Evolutionary conservation across 2,888 invertebrate species (phyloP).

Genomic region (Cantharis rustica): DNA sequence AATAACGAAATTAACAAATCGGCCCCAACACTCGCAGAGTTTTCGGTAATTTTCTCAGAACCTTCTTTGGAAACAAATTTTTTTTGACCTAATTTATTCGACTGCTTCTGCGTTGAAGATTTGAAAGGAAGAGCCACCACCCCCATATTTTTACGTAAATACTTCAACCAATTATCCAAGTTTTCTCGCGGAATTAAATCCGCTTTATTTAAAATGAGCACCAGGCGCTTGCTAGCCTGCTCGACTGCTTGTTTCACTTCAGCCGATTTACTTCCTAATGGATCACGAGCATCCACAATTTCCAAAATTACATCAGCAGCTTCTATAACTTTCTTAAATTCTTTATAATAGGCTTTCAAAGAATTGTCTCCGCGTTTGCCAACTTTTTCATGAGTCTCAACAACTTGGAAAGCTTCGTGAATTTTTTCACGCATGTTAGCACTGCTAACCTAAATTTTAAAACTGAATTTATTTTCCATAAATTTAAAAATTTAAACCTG

Average conservation of each 20-base stretch:
- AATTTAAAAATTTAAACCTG: conserved; percentile 39
- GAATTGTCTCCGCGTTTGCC: conserved; percentile 71
- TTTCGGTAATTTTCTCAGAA: conserved; percentile 69
- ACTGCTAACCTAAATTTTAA: conserved; percentile 60
- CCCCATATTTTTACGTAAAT: conserved; percentile 81
- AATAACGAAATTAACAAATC: conserved; percentile 89
- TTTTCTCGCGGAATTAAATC: conserved; percentile 92
- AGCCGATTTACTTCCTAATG: conserved; percentile 77
- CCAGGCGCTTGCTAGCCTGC: conserved; percentile 82
- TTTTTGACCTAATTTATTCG: conserved; percentile 77
- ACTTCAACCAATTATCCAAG: conserved; percentile 88
- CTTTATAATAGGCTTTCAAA: conserved; percentile 88
- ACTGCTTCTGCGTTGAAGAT: conserved; percentile 86
- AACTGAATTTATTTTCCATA: conserved; percentile 33
- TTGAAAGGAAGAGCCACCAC: conserved; percentile 81
- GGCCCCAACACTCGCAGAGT: conserved; percentile 88
- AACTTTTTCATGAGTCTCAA: conserved; percentile 44
- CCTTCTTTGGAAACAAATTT: conserved; percentile 60
- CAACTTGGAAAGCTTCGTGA: conserved; percentile 65
- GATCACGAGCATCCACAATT: conserved; percentile 95
- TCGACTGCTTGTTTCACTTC: conserved; percentile 90
- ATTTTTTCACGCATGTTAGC: conserved; percentile 71
- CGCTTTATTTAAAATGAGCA: conserved; percentile 95
- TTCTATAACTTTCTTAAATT: conserved; percentile 92
- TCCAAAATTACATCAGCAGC: conserved; percentile 93